These are phyloP conservation scores for Boulengerochromis microlepis DNA, from an alignment of 2,113 vertebrate genomes.

Conservation along the genomic window DNA sequence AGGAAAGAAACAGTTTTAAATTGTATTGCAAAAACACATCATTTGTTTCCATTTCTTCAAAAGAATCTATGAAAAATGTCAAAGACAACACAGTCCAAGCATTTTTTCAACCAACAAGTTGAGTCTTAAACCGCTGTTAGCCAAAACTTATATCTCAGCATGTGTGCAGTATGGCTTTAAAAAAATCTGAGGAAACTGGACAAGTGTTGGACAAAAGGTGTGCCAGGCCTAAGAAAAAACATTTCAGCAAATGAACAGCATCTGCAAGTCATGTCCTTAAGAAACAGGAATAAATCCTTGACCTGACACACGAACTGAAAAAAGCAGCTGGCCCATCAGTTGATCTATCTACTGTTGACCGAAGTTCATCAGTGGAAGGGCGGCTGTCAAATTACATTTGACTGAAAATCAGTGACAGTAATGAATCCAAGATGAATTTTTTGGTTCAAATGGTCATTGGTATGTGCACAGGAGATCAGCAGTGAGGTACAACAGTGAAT, in stretches of 20 bases:
- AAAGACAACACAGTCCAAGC: neutral
- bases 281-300: neutral
- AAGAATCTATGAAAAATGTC: neutral
- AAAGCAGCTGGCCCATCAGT: neutral
- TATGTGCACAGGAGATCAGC: neutral
- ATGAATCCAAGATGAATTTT: neutral
- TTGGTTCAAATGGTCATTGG: neutral
- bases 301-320: neutral
- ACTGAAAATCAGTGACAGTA: neutral
- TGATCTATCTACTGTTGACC: neutral
- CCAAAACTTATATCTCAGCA: neutral
- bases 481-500: neutral
- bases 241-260: neutral
- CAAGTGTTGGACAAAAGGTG: neutral
- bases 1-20: neutral
- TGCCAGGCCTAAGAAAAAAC: neutral
- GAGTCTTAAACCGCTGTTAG: neutral
- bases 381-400: neutral
- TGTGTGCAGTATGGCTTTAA: neutral
- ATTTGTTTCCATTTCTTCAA: neutral
- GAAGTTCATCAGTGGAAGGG: neutral
- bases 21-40: neutral
- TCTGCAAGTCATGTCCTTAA: neutral
- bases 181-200: neutral
- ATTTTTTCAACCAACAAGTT: neutral